Percentiles rank a stretch among this genome's conserved stretches.
Conservation (phyloP, 2,888 invertebrate genomes). For the Tolmerus cingulatus region DNA sequence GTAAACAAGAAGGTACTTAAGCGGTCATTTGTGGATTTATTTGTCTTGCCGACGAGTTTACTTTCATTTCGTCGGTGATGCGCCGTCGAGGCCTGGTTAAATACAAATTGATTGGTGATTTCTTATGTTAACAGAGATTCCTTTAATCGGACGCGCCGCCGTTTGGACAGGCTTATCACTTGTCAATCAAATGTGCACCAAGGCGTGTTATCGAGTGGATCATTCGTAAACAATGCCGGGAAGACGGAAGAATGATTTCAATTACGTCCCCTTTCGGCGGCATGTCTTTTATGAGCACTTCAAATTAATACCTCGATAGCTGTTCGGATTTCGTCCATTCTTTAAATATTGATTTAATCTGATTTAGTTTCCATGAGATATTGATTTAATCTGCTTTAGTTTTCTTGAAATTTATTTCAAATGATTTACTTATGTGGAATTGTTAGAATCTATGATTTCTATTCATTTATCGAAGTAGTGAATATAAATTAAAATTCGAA, state of each 20-base stretch:
- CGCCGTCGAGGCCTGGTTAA: conserved; percentile 40
- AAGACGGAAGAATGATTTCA: conserved; percentile 30
- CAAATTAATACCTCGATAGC: conserved; percentile 11
- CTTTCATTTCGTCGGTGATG: conserved; percentile 24
- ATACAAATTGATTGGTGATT: conserved; percentile 49
- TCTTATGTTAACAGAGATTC: conserved; percentile 47
- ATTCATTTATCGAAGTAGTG: too few species aligned
- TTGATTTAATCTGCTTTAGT: not conserved
- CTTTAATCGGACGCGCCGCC: conserved; percentile 44
- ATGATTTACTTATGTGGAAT: not conserved
- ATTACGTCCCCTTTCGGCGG: not conserved
- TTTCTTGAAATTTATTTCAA: not conserved
- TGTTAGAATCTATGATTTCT: not conserved
- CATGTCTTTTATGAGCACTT: not conserved
- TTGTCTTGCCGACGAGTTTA: conserved; percentile 1
- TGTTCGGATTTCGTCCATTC: not conserved
- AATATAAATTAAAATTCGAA: too few species aligned
- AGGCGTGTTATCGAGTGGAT: conserved; percentile 41
- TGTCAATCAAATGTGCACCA: conserved; percentile 44
- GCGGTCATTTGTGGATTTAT: conserved; percentile 3
- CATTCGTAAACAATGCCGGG: conserved; percentile 39
- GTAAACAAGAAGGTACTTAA: conserved; percentile 26
- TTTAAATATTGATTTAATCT: not conserved
- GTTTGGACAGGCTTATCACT: conserved; percentile 46
- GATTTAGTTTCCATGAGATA: not conserved